These are phyloP conservation scores for Monochamus saltuarius DNA, from an alignment of 1,140 invertebrate species.

Conservation along the genomic window DNA sequence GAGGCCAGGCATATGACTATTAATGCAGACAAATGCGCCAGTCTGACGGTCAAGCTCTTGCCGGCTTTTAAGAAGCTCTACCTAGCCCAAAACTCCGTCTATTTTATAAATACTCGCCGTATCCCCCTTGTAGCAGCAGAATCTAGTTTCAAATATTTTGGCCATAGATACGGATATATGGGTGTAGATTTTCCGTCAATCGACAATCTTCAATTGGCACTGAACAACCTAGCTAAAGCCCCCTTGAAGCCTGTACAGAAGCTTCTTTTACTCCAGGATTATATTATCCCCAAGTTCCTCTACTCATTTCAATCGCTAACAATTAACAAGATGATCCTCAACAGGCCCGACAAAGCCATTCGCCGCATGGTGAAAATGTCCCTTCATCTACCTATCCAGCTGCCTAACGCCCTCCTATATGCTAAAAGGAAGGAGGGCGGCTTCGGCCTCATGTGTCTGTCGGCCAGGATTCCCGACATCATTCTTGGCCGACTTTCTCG, in stretches of 20 bases:
- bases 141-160: conserved; percentile 31
- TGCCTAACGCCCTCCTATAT: conserved; percentile 26
- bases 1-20: conserved; percentile 26
- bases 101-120: not conserved
- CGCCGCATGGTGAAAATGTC: conserved; percentile 12
- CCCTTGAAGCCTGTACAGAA: conserved; percentile 47
- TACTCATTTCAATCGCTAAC: conserved; percentile 34
- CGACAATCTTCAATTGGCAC: conserved; percentile 20
- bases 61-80: conserved; percentile 1
- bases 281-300: conserved; percentile 26
- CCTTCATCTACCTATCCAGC: conserved; percentile 28
- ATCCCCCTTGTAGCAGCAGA: conserved; percentile 13
- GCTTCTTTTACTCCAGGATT: conserved; percentile 6
- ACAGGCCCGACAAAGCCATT: conserved; percentile 21
- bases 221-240: conserved; percentile 22
- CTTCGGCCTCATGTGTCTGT: conserved; percentile 24
- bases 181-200: conserved; percentile 27
- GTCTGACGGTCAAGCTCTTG: conserved; percentile 24
- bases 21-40: conserved; percentile 43
- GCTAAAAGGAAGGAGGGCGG: conserved; percentile 32
- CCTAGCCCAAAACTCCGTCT: conserved; percentile 7
- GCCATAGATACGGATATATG: conserved; percentile 9
- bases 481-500: no score
- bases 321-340: conserved; percentile 17
- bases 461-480: no score